Percentiles rank a stretch among this genome's conserved stretches.
These are phyloP conservation scores for Stenodera caucasica DNA, from an alignment of 2,888 invertebrate species.

Conservation along the genomic window DNA sequence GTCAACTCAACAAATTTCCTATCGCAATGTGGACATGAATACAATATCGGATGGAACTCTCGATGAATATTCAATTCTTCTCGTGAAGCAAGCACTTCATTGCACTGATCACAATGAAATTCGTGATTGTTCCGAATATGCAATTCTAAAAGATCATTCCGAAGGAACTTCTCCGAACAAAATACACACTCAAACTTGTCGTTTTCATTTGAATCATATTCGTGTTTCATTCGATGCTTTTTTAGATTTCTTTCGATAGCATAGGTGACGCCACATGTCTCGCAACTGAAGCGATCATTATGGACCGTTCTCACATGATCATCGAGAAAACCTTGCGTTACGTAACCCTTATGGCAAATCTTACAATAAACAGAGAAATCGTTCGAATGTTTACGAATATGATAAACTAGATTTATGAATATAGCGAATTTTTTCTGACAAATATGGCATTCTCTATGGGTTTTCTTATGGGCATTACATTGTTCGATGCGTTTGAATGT, in stretches of 20 bases:
- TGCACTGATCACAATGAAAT: constrained; percentile 41
- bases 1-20: constrained; percentile 51
- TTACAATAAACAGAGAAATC: constrained; percentile 59
- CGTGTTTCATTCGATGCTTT: no score
- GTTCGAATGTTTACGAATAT: constrained; percentile 59
- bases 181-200: constrained; percentile 2
- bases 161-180: neutral
- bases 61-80: constrained; percentile 47
- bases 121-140: constrained; percentile 20
- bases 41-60: constrained; percentile 51
- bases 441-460: neutral
- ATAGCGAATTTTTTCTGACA: neutral
- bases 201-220: neutral
- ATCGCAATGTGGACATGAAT: constrained; percentile 52
- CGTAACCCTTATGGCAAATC: constrained; percentile 41
- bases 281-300: neutral
- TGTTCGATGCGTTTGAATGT: neutral
- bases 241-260: neutral
- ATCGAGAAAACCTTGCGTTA: no score
- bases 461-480: neutral
- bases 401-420: constrained; percentile 50
- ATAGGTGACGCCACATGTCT: neutral
- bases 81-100: constrained; percentile 40
- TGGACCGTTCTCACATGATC: constrained; percentile 36
- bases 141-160: neutral